Base-by-base conservation (phyloP, 1,140 invertebrate genomes). In the Apis dorsata region DNA sequence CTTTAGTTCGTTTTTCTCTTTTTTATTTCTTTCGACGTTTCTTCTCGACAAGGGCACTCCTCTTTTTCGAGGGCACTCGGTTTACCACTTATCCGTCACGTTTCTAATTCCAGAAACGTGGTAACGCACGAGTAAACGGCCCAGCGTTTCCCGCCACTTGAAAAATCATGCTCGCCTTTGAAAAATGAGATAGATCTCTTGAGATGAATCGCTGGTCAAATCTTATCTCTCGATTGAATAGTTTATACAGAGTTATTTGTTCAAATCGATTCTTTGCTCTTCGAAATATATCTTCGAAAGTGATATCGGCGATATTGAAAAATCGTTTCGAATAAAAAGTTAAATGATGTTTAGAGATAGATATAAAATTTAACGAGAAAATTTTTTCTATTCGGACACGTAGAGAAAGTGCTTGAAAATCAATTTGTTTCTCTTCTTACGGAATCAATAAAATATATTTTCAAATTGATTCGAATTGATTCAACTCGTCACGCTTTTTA, bases 81-180 rank as follows among this genome's bases (percentile, higher is more conserved):
- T n/a, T 44, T 15, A 53, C 79, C 79, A 81, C 72, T 81, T 68
- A 81, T 21, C 55, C 79, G 72, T 49, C 79, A 53, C 55, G 72
- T 75, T 76, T 81, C 79, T 81, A 81, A 81, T 76, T 75, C 79
- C 28, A 75, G 79, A 76, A 76, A 68, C 72, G 79, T 34, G 63
- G 72, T 53, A 81, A 81, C 17, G 79, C 79, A 49, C 63, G 63
- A 60, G 72, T 55, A 74, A 81, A 81, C 62, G 53, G 70, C n/a
- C n/a, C 49, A 17, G 21, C 17, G 34, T 65, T 55, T 24, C 19
- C 17, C 44, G 17, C 44, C 19, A 63, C 60, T 73, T 53, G 65
- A 55, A 75, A 75, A 49, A 17, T 57, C 66, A 11, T 49, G 34
- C 66, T 34, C 65, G 15, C 53, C 28, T 13, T 74, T n/a, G 17